These are phyloP conservation scores for Cheilosia soror DNA, from an alignment of 2,888 invertebrate species.

Conservation along the genomic window DNA sequence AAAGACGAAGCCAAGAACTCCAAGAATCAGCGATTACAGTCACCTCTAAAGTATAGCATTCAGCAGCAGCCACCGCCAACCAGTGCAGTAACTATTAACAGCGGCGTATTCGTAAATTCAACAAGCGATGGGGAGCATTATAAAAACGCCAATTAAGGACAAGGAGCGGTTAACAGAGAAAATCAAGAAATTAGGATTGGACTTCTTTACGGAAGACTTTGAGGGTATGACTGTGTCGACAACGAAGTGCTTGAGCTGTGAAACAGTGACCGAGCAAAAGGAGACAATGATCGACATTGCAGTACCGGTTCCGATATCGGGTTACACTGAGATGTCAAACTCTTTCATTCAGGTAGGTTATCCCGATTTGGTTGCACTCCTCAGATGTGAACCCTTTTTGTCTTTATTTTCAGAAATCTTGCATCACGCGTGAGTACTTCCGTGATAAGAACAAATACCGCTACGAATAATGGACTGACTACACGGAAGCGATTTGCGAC, in stretches of 20 bases:
- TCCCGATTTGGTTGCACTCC: too few relatives aligned
- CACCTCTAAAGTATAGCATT: conserved; percentile 81
- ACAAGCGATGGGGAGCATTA: conserved; percentile 50
- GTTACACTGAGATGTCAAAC: conserved; percentile 84
- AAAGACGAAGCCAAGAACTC: conserved; percentile 83
- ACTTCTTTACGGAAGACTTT: conserved; percentile 91
- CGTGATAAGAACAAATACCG: conserved; percentile 95
- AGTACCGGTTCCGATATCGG: conserved; percentile 90
- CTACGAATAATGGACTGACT: conserved; percentile 93
- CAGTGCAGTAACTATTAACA: conserved; percentile 43
- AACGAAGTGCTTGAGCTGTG: conserved; percentile 95
- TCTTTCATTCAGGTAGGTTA: conserved; percentile 82
- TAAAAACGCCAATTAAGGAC: conserved; percentile 81
- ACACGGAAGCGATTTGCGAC: conserved; percentile 91
- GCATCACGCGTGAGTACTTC: conserved; percentile 93
- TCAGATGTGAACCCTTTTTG: not conserved
- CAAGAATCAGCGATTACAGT: conserved; percentile 81
- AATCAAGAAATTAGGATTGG: conserved; percentile 86
- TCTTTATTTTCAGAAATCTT: conserved; percentile 86
- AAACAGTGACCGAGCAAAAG: conserved; percentile 92
- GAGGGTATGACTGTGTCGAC: conserved; percentile 91
- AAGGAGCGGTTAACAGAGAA: conserved; percentile 83
- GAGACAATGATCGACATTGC: conserved; percentile 96
- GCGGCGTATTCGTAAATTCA: conserved; percentile 56
- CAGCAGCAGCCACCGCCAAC: conserved; percentile 59